Base-by-base conservation (phyloP, 2,888 invertebrate genomes). In the Ectemnius lituratus region DNA sequence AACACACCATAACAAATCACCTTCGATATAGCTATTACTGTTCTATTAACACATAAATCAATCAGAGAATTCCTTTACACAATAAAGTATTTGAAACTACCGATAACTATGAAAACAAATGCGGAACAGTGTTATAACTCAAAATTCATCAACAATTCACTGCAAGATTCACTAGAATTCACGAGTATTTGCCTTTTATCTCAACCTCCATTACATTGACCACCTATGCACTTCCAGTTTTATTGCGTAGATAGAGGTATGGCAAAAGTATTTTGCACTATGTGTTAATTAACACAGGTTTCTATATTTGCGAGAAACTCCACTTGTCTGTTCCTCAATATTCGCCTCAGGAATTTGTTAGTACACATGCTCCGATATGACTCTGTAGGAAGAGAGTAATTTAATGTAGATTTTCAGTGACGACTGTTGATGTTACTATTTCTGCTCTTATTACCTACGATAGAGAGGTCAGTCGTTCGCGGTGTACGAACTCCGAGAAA, bases 371-470 rank as follows among this genome's bases (percentile, higher is more conserved):
- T 78, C 52, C 18, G 1, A 45, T 23, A 49, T 37, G 37, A 37
- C 37, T 37, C 37, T 37, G 37, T 37, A 11, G 37, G 37, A 37
- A 37, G 37, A 37, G 37, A 37, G 11, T 37, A 37, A 37, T 37
- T 37, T 37, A 37, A 6, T 37, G 37, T 6, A 37, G 37, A 37
- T 14, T 52, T 6, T 16, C 16, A 52, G 14, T 16, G 5, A 16
- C 52, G n/a, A 14, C 52, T 14, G 52, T 52, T 4, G 52, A 52
- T 58, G 6, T 28, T 68, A 64, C 73, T 76, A 62, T 68, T 67
- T 57, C 58, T 64, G 57, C 76, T 73, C 71, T 76, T 49, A 14
- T 73, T 27, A 27, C 8, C 27, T 20, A 58, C 16, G 18, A 14
- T 58, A 20, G 52, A 16, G 14, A 52, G 14, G 52, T 16, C n/a